Percentiles rank a stretch among this genome's conserved stretches.
phyloP scores from a whole-genome alignment of 2,113 vertebrate species.

The Chaetura pelagica region DNA sequence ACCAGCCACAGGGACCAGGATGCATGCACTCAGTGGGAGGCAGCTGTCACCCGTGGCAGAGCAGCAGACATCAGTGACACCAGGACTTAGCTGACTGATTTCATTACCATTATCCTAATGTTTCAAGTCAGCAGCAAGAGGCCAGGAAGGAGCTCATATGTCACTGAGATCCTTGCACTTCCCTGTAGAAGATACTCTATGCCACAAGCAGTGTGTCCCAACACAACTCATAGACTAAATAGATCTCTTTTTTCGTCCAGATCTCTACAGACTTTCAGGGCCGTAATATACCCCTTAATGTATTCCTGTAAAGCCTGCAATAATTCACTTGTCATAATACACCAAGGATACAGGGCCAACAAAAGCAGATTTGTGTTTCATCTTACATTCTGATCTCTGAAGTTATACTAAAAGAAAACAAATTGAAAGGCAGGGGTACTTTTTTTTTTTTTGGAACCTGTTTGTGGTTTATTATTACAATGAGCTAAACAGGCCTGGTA shows the following conservation, averaged over 20 bases:
- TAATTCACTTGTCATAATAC: constrained; percentile 52
- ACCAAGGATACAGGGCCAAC: constrained; percentile 20
- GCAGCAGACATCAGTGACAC: neutral
- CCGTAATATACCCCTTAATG: neutral
- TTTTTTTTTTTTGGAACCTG: neutral
- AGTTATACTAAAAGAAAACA: constrained; percentile 56
- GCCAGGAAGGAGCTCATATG: neutral
- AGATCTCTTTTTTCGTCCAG: constrained; percentile 19
- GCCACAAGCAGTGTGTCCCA: rapidly evolving
- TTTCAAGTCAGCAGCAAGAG: neutral
- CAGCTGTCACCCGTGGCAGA: rapidly evolving
- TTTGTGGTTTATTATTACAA: constrained; percentile 1
- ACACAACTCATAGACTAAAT: neutral
- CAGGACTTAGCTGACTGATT: neutral
- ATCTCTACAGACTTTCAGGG: neutral
- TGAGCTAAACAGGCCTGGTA: constrained; percentile 19
- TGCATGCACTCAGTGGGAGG: rapidly evolving
- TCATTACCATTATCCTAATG: neutral
- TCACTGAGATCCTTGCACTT: neutral
- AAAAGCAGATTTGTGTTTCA: constrained; percentile 57
- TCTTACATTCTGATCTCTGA: constrained; percentile 37
- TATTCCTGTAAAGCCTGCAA: constrained; percentile 37
- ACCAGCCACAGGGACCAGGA: rapidly evolving
- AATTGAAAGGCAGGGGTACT: constrained; percentile 32
- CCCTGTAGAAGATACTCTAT: neutral